Percentiles rank a stretch among this genome's conserved stretches.
Evolutionary conservation across 2,888 invertebrate genomes (phyloP).

Genomic region (Eristalis arbustorum): DNA sequence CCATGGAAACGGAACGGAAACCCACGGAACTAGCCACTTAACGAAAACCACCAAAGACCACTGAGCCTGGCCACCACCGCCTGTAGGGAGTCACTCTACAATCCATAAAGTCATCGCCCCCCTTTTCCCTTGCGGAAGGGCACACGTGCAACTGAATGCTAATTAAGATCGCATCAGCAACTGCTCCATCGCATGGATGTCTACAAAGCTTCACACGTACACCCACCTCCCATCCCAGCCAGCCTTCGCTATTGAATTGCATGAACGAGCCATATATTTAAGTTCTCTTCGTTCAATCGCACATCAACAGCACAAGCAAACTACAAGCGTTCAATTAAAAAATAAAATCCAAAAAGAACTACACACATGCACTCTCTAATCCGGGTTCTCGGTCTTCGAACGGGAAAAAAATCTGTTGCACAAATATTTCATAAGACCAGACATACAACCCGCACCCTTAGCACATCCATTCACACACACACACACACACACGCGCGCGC

Average conservation of each 20-base stretch:
- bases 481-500: neutral
- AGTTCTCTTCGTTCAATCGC: conserved; percentile 2
- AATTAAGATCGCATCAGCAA: too few species aligned
- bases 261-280: neutral
- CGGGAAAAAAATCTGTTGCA: neutral
- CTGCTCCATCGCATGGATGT: too few species aligned
- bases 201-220: too few species aligned
- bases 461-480: neutral
- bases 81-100: too few species aligned
- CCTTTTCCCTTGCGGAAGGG: too few species aligned
- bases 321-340: neutral
- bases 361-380: neutral
- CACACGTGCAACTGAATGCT: too few species aligned
- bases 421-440: neutral
- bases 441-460: neutral
- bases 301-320: neutral
- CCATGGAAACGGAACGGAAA: too few species aligned
- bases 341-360: neutral
- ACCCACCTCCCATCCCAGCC: too few species aligned
- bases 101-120: too few species aligned
- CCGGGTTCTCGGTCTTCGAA: neutral
- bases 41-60: too few species aligned
- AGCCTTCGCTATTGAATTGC: neutral
- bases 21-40: too few species aligned
- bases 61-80: too few species aligned